These are phyloP conservation scores for Ashinkailepas kermadecensis DNA, from an alignment of 2,888 invertebrate genomes.

Conservation along the genomic window DNA sequence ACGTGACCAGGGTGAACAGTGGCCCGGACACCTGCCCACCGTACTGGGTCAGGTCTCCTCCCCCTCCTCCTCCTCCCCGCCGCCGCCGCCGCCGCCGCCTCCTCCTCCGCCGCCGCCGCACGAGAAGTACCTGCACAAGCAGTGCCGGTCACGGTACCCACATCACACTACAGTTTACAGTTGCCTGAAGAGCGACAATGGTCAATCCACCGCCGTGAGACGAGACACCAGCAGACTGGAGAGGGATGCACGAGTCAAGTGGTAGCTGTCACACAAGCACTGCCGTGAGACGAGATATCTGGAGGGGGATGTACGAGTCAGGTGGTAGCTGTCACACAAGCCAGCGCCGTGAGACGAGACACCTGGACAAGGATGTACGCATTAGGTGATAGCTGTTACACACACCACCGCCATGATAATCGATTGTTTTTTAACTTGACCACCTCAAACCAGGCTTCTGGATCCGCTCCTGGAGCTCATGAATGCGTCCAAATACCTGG, in stretches of 20 bases:
- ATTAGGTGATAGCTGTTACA: no score
- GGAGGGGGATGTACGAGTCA: no score
- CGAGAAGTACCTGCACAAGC: not conserved
- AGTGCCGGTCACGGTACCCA: not conserved
- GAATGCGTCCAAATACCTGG: no score
- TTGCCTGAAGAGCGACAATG: not conserved
- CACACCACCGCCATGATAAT: no score
- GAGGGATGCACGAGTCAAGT: not conserved
- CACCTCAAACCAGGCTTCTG: no score
- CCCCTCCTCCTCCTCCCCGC: not conserved
- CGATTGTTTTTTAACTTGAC: no score
- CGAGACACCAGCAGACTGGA: not conserved
- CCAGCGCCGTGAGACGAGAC: no score
- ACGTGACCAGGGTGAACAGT: slow-evolving; percentile 16
- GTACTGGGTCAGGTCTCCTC: not conserved
- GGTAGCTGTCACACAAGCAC: not conserved
- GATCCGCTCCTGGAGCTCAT: no score
- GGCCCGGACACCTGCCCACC: not conserved
- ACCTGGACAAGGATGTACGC: no score
- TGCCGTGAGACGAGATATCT: no score
- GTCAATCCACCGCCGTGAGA: not conserved
- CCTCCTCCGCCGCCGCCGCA: no score
- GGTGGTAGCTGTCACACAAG: no score
- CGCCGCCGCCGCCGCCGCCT: not conserved
- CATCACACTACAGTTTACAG: not conserved